Evolutionary conservation across 2,888 invertebrate genomes (phyloP).

Genomic region (Ormyrus pomaceus): DNA sequence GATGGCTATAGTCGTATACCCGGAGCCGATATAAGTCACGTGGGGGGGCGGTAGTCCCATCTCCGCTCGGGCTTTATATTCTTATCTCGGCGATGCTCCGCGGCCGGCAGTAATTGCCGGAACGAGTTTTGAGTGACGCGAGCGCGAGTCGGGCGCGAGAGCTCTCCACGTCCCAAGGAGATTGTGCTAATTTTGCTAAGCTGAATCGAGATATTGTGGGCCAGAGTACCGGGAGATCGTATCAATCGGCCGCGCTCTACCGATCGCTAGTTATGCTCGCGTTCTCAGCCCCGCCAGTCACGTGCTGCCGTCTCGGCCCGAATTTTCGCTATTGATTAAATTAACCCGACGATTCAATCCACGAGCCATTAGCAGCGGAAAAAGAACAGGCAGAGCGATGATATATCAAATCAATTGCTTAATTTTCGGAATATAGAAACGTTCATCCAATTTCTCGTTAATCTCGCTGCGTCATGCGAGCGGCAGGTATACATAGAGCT

Average conservation of each 20-base stretch:
- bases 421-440: slow-evolving; percentile 53
- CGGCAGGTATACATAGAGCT: background rate
- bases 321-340: background rate
- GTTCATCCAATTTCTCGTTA: slow-evolving; percentile 51
- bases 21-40: slow-evolving; percentile 31
- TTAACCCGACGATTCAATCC: background rate
- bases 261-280: slow-evolving; percentile 20
- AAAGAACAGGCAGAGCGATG: slow-evolving; percentile 11
- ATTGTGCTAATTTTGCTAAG: slow-evolving; percentile 32
- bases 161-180: background rate
- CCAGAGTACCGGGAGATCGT: background rate
- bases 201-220: slow-evolving; percentile 38
- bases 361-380: background rate
- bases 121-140: slow-evolving; percentile 62
- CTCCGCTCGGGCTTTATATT: slow-evolving; percentile 37
- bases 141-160: slow-evolving; percentile 1
- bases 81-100: slow-evolving; percentile 57
- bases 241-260: slow-evolving; percentile 34
- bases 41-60: background rate
- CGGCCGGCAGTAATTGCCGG: slow-evolving; percentile 58
- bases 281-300: background rate
- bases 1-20: background rate
- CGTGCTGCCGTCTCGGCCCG: background rate
- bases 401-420: slow-evolving; percentile 53
- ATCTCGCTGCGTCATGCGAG: slow-evolving; percentile 52